Evolutionary conservation across 1,140 invertebrate genomes (phyloP).

Genomic region (Pentalonia nigronervosa): DNA sequence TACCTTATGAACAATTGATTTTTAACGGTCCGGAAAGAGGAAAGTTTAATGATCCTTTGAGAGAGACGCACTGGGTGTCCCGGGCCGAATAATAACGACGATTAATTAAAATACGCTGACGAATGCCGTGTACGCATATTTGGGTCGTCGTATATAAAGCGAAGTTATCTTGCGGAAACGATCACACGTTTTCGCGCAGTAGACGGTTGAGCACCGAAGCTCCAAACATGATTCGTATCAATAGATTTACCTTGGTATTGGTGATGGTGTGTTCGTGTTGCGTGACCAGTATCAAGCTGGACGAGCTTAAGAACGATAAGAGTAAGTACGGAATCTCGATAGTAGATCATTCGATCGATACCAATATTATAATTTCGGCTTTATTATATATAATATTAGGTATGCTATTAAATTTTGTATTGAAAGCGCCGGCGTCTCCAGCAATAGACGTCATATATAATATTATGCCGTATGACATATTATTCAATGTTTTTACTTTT

Average conservation of each 20-base stretch:
- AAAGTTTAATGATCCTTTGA: slow-evolving; percentile 58
- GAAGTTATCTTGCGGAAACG: slow-evolving; percentile 24
- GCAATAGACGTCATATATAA: too few species aligned
- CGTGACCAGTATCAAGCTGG: slow-evolving; percentile 36
- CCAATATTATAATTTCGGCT: too few species aligned
- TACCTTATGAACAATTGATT: slow-evolving; percentile 46
- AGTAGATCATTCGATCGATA: neutral
- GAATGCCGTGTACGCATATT: slow-evolving; percentile 24
- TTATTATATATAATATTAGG: too few species aligned
- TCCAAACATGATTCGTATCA: slow-evolving; percentile 44
- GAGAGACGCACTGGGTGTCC: slow-evolving; percentile 18
- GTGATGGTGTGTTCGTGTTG: slow-evolving; percentile 3
- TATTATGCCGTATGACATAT: too few species aligned
- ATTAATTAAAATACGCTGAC: slow-evolving; percentile 53
- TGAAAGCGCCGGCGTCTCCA: too few species aligned
- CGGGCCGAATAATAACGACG: slow-evolving; percentile 40
- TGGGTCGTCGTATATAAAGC: slow-evolving; percentile 55
- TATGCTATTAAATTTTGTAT: too few species aligned
- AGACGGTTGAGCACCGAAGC: slow-evolving; percentile 50
- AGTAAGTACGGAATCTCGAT: slow-evolving; percentile 11
- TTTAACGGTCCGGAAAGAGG: slow-evolving; percentile 55
- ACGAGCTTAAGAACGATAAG: slow-evolving; percentile 40
- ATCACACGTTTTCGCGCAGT: slow-evolving; percentile 30
- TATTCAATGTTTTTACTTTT: too few species aligned
- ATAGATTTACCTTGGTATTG: neutral